phyloP scores from a whole-genome alignment of 2,888 invertebrate species.

The Volucella inanis region DNA sequence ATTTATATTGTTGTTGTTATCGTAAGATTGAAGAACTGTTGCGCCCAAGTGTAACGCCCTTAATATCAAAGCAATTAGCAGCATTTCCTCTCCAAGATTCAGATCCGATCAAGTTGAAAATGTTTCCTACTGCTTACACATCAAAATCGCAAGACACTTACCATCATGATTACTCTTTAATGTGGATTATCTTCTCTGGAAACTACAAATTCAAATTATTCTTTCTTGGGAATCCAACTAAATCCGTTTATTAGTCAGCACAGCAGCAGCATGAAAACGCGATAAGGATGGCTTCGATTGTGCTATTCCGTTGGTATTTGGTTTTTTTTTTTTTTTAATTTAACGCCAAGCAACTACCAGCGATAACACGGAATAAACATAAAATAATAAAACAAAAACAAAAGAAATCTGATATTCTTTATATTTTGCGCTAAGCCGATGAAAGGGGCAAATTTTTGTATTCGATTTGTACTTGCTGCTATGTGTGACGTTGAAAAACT shows the following conservation, averaged over 20 bases:
- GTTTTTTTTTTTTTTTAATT: conserved; percentile 3
- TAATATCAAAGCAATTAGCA: conserved; percentile 53
- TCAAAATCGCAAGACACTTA: conserved; percentile 36
- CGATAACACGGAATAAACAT: conserved; percentile 63
- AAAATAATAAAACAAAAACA: conserved; percentile 67
- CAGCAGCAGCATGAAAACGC: conserved; percentile 45
- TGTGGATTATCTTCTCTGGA: not conserved
- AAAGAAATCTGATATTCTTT: conserved; percentile 48
- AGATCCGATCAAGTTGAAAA: not conserved
- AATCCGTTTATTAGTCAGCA: conserved; percentile 51
- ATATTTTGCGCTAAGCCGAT: conserved; percentile 52
- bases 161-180: conserved; percentile 56
- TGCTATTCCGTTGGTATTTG: conserved; percentile 9
- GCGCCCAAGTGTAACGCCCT: conserved; percentile 64
- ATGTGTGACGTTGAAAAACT: conserved; percentile 70
- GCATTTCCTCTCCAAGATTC: conserved; percentile 1
- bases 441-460: conserved; percentile 40
- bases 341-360: conserved; percentile 3
- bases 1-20: conserved; percentile 22
- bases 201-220: conserved; percentile 27
- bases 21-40: conserved; percentile 54
- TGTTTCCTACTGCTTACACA: not conserved
- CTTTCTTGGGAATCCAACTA: conserved; percentile 33
- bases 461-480: conserved; percentile 49
- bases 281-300: conserved; percentile 54